Evolutionary conservation across 1,140 invertebrate genomes (phyloP).

Genomic region (Paraescarpia echinospica): DNA sequence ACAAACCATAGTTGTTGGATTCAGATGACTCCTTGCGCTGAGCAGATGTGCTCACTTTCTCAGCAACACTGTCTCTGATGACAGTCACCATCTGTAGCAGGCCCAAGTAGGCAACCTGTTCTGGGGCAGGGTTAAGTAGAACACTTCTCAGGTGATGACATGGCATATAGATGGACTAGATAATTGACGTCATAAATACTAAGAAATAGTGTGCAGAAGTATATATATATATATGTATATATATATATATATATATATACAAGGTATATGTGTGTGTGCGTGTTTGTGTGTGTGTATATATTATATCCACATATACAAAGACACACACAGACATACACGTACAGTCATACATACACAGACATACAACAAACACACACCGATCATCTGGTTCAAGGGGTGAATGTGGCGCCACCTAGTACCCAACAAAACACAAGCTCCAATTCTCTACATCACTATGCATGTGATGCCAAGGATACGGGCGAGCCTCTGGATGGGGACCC

Average conservation of each 20-base stretch:
- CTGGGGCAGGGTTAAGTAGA: background rate
- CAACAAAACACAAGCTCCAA: background rate
- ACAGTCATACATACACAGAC: background rate
- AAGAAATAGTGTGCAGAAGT: no score
- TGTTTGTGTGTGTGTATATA: no score
- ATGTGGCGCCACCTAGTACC: background rate
- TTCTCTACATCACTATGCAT: background rate
- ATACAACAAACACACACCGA: background rate
- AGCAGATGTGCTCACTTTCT: background rate
- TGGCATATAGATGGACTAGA: background rate
- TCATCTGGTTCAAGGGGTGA: background rate
- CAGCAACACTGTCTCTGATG: background rate
- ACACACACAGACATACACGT: background rate
- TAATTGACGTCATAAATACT: background rate
- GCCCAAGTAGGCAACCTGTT: background rate
- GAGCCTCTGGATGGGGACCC: constrained; percentile 47
- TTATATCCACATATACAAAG: background rate
- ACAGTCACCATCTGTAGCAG: background rate
- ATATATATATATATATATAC: no score
- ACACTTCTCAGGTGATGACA: background rate
- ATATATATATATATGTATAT: no score
- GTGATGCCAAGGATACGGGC: constrained; percentile 50
- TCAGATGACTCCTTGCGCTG: background rate
- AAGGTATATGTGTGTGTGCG: no score
- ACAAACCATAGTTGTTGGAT: background rate